phyloP scores from a whole-genome alignment of 2,888 invertebrate species.

The Trissonchulus sp. region DNA sequence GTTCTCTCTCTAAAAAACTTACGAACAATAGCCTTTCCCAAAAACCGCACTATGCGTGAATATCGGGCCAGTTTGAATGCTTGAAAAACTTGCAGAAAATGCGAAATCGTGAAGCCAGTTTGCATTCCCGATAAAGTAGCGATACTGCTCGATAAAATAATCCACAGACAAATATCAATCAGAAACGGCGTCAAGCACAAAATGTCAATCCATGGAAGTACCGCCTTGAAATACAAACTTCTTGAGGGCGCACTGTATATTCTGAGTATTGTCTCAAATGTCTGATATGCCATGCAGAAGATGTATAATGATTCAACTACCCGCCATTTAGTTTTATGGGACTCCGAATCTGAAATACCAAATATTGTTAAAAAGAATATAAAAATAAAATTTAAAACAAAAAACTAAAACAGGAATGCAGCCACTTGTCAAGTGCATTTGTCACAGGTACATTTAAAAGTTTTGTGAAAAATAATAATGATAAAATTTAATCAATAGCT shows the following conservation, averaged over 20 bases:
- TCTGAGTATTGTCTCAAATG: not conserved
- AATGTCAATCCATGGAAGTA: not conserved
- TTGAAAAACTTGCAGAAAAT: constrained; percentile 16
- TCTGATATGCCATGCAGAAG: not conserved
- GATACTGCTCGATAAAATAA: no score
- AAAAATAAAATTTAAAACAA: no score
- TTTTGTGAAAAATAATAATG: no score
- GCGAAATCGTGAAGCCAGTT: not conserved
- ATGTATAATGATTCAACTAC: not conserved
- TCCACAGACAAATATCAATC: not conserved
- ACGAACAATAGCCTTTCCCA: not conserved
- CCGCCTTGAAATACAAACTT: not conserved
- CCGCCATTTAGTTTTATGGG: no score
- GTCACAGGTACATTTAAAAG: no score
- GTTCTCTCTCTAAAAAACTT: no score
- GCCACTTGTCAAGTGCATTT: no score
- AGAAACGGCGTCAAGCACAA: not conserved
- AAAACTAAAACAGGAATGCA: no score
- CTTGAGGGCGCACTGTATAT: not conserved
- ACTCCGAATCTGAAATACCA: no score
- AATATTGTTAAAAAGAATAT: no score
- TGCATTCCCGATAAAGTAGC: not conserved
- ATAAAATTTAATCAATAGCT: no score
- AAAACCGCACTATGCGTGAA: not conserved
- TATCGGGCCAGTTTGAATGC: not conserved